Base-by-base conservation (phyloP, 2,113 vertebrate species). In the Equus przewalskii region DNA sequence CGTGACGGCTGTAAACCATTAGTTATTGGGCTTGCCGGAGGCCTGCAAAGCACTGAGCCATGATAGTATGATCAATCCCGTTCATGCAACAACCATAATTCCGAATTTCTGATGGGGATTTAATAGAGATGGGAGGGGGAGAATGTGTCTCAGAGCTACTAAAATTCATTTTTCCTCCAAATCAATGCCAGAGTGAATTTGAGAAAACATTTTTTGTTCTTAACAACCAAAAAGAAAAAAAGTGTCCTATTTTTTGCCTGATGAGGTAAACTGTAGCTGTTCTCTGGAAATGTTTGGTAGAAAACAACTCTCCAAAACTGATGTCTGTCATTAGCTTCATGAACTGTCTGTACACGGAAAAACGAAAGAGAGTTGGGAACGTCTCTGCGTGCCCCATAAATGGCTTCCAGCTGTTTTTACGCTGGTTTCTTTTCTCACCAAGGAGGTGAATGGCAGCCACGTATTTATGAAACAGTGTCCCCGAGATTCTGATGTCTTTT, bases 101-200 rank as follows among this genome's bases (percentile, higher is more conserved):
- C 93, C 89, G 65, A 95, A 98, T 98, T 97, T 96, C 73, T 83
- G 91, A 79, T 64, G 16, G 41, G 5, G 19, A 89, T 98, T 94
- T 97, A n/a, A 97, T 84, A 46, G 13, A 56, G 41, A 90, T 24
- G 60, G 64, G 81, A 3, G 13, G 33, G 41, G 56, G 8, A 85
- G 26, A 96, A 76, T 65, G 16, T 41, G 64, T 86, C 82, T 93
- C 41, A 67, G n/a, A 58, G 81, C 83, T 83, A 44, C 58, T 1
- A 0, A 95, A 91, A 30, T 14, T 75, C 0, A 0, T 60, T 6
- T 97, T 91, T 4, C 21, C 16, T 14, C 64, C 97, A 97, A 93
- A 81, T 98, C 95, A 98, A 56, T 72, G 81, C 56, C 75, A 94
- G 16, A 41, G 36, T 95, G 49, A 90, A 65, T 69, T 91, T 58